phyloP scores from a whole-genome alignment of 2,797 vertebrate genomes.

The Poecilia gillii region DNA sequence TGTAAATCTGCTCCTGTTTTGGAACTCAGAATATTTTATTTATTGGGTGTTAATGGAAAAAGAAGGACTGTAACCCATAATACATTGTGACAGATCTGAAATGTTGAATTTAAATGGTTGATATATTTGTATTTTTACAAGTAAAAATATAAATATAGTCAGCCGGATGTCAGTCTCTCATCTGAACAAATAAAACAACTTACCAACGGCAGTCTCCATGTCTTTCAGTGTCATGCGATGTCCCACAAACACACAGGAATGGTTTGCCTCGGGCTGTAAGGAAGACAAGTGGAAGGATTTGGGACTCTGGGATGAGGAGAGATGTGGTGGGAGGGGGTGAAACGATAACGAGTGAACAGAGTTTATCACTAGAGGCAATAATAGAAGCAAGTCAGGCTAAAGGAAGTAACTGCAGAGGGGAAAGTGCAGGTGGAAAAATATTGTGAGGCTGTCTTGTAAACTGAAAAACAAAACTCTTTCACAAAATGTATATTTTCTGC shows the following conservation, averaged over 20 bases:
- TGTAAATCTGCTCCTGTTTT: not conserved
- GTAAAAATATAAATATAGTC: not conserved
- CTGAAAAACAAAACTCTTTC: not conserved
- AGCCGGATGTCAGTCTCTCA: constrained; percentile 40
- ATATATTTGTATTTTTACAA: not conserved
- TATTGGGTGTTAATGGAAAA: not conserved
- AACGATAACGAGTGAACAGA: constrained; percentile 31
- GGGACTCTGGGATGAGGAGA: constrained; percentile 31
- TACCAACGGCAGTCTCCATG: constrained; percentile 38
- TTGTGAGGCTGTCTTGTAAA: not conserved
- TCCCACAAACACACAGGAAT: constrained; percentile 12
- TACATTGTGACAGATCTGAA: not conserved
- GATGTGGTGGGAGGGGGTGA: constrained; percentile 26
- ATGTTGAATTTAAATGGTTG: not conserved
- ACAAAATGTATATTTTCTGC: not conserved
- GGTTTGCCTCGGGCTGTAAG: constrained; percentile 43
- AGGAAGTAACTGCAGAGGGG: not conserved
- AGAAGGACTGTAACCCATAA: not conserved
- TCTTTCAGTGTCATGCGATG: constrained; percentile 19
- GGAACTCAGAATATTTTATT: not conserved
- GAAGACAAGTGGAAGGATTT: constrained; percentile 41
- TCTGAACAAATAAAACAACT: constrained; percentile 48
- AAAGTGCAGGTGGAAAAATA: not conserved
- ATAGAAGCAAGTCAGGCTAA: constrained; percentile 3
- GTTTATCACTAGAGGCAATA: constrained; percentile 31